Evolutionary conservation across 2,113 vertebrate genomes (phyloP), one percentile per base, ranked within the genome.

Genomic region (Nothoprocta perdicaria): DNA sequence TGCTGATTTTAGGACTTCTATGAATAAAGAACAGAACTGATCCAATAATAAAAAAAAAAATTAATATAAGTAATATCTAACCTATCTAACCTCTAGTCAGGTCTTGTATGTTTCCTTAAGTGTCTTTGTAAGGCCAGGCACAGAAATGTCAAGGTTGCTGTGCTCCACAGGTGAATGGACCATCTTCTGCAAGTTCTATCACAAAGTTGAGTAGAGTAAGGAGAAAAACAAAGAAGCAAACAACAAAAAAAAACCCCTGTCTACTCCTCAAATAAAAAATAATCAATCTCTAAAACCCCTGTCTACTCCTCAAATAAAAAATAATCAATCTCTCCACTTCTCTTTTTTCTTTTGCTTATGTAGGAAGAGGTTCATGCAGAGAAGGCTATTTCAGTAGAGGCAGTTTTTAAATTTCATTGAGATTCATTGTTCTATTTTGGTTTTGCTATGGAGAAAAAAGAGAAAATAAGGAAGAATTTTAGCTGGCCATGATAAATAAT

Each of bases 1-100:
- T 86, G 57, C 65, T 75, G 57, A 53, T 67, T 71, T 66, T 74
- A 2, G 23, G 38, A 40, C 31, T 80, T 84, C 57, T 22, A 5
- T 46, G 18, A 1, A 1, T 63, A 68, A 61, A 84, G 50, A 80
- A 41, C 18, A 78, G 61, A 73, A 83, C 5, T 14, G 50, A 35
- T 77, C 46, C 4, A 40, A 4, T 41, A 55, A 0, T 60, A 69
- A 80, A 2, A 0, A 63, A 74, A 80, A 2, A 0, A 63, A 69
- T n/a, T n/a, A n/a, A 80, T 2, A 0, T 2, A 3, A 35, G 14
- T 68, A 66, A 31, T 63, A n/a, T 62, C 35, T 38, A 38, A 38
- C 35, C 35, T 38, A 38, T 38, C 35, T 38, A 38, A 38, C 35
- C 35, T 38, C 71, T 53, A 50, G 2, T 2, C 4, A 40, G 17